Evolutionary conservation across 1,140 invertebrate genomes (phyloP), one percentile per base, ranked within the genome.

Genomic region (Leptopilina boulardi): DNA sequence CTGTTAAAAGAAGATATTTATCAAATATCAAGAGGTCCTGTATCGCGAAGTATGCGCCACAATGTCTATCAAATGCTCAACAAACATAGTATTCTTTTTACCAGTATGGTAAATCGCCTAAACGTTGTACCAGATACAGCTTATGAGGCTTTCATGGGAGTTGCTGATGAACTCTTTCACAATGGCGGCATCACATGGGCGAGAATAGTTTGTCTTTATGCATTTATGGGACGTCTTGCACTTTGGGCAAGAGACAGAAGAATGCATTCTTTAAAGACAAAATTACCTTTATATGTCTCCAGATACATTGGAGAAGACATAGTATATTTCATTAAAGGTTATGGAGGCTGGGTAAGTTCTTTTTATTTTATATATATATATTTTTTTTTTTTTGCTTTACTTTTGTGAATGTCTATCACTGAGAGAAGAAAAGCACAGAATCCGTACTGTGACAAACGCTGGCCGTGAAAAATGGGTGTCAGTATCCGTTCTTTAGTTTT

Each of bases 141-240:
- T 13, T 93, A 93, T 80, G 87, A 92, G 66, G 91, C 92, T 51
- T 93, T 94, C 83, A 90, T 90, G 38, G 91, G 89, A 66, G 91
- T 93, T 30, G 92, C 92, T n/a, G 92, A 94, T 84, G 92, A 93
- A 86, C 87, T 94, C 11, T 94, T 94, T 84, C 89, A 87, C n/a
- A 85, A 93, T 54, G 89, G 86, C 11, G 87, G 84, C 41, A 90
- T 93, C 66, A 93, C 93, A 76, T 94, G 93, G 93, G 92, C 93
- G 8, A 91, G 93, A 80, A 92, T 94, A 66, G 91, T 94, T n/a
- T 92, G 92, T 77, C 88, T 94, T 3, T 94, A 93, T 82, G 92
- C 93, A 10, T 94, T 94, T 84, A 93, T 92, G 85, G 92, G 92
- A 34, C 90, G 93, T 74, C 83, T 94, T 11, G 92, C 92, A 0